These are phyloP conservation scores for Psammodynastes pulverulentus DNA, from an alignment of 2,113 vertebrate species.

Conservation along the genomic window DNA sequence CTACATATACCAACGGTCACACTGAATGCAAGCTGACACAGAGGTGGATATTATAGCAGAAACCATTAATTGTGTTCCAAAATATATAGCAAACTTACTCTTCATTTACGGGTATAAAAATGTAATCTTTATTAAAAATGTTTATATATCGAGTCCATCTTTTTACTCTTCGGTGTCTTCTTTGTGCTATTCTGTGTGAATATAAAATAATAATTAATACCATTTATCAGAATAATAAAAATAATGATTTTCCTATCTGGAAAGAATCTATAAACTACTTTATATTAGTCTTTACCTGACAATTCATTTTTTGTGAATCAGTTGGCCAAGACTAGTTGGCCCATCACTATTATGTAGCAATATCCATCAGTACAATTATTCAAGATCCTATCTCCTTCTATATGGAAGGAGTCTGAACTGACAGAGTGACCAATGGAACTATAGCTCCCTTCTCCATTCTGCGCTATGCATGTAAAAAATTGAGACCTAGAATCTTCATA, in stretches of 20 bases:
- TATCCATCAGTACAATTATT: background rate
- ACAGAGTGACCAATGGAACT: background rate
- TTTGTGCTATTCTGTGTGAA: conserved; percentile 77
- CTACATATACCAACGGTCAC: background rate
- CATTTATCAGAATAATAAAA: background rate
- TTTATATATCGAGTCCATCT: conserved; percentile 96
- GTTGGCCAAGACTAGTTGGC: background rate
- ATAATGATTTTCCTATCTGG: background rate
- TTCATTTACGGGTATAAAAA: conserved; percentile 97
- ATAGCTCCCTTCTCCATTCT: background rate
- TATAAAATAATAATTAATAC: conserved; percentile 20
- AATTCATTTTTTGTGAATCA: background rate
- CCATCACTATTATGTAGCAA: background rate
- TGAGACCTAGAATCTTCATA: background rate
- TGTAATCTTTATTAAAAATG: conserved; percentile 94
- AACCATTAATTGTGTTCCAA: background rate
- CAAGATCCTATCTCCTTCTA: background rate
- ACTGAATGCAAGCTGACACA: background rate
- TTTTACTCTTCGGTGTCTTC: conserved; percentile 89
- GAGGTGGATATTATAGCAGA: background rate
- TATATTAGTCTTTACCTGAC: background rate
- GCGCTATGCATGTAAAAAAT: no score
- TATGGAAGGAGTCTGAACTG: background rate
- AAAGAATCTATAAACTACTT: background rate
- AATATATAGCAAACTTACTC: conserved; percentile 79